Base-by-base conservation (phyloP, 92 coral and sea anemone species). In the Meandrina meandrites region DNA sequence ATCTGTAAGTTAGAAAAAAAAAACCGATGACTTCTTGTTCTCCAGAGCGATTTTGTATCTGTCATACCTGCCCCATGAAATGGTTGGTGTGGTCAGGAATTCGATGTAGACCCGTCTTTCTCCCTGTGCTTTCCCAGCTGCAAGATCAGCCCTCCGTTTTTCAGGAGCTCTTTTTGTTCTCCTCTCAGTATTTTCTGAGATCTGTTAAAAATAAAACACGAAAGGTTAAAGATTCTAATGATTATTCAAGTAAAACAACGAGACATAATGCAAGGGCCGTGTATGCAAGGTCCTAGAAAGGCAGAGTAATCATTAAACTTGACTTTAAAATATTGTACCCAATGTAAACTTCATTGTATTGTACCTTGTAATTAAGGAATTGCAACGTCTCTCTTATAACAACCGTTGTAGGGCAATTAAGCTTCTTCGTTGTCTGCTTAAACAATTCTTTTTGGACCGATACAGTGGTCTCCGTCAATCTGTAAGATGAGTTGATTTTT, bases 361-460 rank as follows among this genome's bases (percentile, higher is more conserved):
- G 51, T 89, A 89, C 94, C 91, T 89, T 89, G 72, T 86, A 89
- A 79, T 56, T 76, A 66, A 89, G 94, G 84, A 86, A 92, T 68
- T 86, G 78, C 50, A 82, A 35, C 31, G 86, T 82, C 84, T 86
- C 91, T 4, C 91, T 70, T 22, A 89, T 82, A 22, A 89, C 60
- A 2, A 92, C 83, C 32, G 58, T 32, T 17, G 95, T 92, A 21
- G 92, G 90, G 68, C 95, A 92, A 78, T 82, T 92, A 30, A 86
- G 36, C 81, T 92, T 89, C 77, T 89, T 92, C 12, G 91, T 89
- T 27, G 75, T 87, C 82, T 92, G 95, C 56, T 75, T 82, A 6
- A 92, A 76, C 27, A 75, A 34, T 72, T 40, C 40, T 54, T 82
- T 87, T 87, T 57, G 35, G 62, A 28, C 83, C 56, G 16, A 71